These are phyloP conservation scores for Ceratothoa steindachneri DNA, from an alignment of 2,888 invertebrate species.

Conservation along the genomic window DNA sequence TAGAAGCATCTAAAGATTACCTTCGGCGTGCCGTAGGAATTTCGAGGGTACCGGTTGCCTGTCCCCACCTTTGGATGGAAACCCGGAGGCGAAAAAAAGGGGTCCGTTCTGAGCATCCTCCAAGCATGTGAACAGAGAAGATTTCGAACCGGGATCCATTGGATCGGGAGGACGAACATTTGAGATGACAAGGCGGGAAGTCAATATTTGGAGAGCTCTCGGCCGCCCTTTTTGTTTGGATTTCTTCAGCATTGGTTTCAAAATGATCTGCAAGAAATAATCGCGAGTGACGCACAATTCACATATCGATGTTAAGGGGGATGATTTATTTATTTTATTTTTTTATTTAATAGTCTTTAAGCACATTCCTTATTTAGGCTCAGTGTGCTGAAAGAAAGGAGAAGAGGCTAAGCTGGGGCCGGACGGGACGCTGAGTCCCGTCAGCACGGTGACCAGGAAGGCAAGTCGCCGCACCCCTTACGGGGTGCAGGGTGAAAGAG, in stretches of 20 bases:
- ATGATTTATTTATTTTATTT: too few relatives aligned
- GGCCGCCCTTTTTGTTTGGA: conserved; percentile 74
- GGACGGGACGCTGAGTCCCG: too few relatives aligned
- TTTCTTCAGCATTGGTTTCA: conserved; percentile 72
- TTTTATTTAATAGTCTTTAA: too few relatives aligned
- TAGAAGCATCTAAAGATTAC: too few relatives aligned
- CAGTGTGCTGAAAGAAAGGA: too few relatives aligned
- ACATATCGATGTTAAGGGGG: conserved; percentile 22
- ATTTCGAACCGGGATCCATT: conserved; percentile 58
- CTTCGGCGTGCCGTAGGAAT: conserved; percentile 67
- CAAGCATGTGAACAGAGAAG: conserved; percentile 74
- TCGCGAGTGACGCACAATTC: neutral
- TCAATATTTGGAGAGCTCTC: conserved; percentile 76
- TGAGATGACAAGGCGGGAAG: conserved; percentile 69
- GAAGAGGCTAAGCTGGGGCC: too few relatives aligned
- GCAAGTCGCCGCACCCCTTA: too few relatives aligned
- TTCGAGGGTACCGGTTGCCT: conserved; percentile 75
- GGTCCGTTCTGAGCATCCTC: conserved; percentile 71
- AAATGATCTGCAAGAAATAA: conserved; percentile 62
- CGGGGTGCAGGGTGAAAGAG: too few relatives aligned
- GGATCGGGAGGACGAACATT: conserved; percentile 63
- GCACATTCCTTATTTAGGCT: too few relatives aligned
- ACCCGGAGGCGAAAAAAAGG: conserved; percentile 66
- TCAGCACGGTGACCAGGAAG: too few relatives aligned
- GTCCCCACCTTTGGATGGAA: conserved; percentile 68